These are phyloP conservation scores for Paedocypris micromegethes DNA, from an alignment of 2,797 vertebrate species.

Conservation along the genomic window DNA sequence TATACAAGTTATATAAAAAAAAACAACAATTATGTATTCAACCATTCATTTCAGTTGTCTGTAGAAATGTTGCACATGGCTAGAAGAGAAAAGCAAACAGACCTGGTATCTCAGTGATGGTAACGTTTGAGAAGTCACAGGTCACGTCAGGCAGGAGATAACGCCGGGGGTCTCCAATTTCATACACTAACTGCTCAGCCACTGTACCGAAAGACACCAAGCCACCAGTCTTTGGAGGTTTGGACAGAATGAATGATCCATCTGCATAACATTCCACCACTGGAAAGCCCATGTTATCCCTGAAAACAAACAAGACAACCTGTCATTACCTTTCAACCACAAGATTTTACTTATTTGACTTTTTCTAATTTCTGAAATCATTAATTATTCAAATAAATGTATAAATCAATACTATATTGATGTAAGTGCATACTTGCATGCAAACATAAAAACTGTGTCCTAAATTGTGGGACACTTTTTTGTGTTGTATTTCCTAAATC, in stretches of 20 bases:
- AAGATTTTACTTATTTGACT: neutral
- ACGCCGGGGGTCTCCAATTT: slow-evolving; percentile 72
- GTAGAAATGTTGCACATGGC: too few species aligned
- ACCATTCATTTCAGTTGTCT: neutral
- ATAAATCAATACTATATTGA: too few species aligned
- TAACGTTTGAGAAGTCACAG: slow-evolving; percentile 80
- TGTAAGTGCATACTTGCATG: too few species aligned
- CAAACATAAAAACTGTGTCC: too few species aligned
- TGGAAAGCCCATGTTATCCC: slow-evolving; percentile 83
- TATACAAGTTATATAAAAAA: too few species aligned
- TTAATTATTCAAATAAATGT: too few species aligned
- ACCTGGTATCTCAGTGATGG: slow-evolving; percentile 78
- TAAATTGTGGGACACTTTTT: too few species aligned
- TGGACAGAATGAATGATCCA: slow-evolving; percentile 75
- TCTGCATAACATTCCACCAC: slow-evolving; percentile 73
- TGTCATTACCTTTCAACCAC: neutral
- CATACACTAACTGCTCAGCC: slow-evolving; percentile 82
- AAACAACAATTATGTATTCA: neutral
- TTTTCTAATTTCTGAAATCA: too few species aligned
- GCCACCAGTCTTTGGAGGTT: slow-evolving; percentile 73
- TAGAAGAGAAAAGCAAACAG: neutral
- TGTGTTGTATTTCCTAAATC: too few species aligned
- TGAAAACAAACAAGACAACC: slow-evolving; percentile 41
- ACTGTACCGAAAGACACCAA: slow-evolving; percentile 77
- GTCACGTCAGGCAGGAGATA: slow-evolving; percentile 82